phyloP scores from a whole-genome alignment of 2,113 vertebrate species.

The Rhodinocichla rosea region DNA sequence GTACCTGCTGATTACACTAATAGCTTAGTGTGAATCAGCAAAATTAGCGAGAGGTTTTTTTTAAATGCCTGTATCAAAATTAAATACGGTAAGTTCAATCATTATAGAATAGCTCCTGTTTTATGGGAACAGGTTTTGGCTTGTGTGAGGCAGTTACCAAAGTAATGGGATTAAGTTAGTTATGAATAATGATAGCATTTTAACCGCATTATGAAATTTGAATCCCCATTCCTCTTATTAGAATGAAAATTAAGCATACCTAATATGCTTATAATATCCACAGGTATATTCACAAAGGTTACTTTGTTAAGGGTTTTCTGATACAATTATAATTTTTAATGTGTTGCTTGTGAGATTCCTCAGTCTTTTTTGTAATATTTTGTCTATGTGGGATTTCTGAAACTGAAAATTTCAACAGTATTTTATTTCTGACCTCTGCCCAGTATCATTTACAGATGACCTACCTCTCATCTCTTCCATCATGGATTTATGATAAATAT shows the following conservation, averaged over 20 bases:
- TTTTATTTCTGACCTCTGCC: not conserved
- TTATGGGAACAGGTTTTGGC: not conserved
- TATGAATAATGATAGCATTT: not conserved
- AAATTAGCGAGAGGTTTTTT: not conserved
- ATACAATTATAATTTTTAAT: not conserved
- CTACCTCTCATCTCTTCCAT: not conserved
- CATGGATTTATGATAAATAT: not conserved
- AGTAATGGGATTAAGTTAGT: not conserved
- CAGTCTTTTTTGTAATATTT: not conserved
- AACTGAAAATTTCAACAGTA: not conserved
- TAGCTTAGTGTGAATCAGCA: slow-evolving; percentile 15
- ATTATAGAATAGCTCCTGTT: not conserved
- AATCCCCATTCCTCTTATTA: not conserved
- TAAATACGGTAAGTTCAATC: not conserved
- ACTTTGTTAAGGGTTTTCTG: not conserved
- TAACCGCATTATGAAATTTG: not conserved
- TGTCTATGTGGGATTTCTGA: not conserved
- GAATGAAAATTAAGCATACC: not conserved
- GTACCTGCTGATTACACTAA: not conserved
- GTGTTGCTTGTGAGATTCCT: not conserved
- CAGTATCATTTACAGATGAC: not conserved
- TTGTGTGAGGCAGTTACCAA: not conserved
- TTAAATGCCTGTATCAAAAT: not conserved
- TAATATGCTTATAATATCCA: not conserved
- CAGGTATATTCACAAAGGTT: not conserved